These are phyloP conservation scores for Pterophyllum scalare DNA, from an alignment of 2,113 vertebrate species.

Conservation along the genomic window DNA sequence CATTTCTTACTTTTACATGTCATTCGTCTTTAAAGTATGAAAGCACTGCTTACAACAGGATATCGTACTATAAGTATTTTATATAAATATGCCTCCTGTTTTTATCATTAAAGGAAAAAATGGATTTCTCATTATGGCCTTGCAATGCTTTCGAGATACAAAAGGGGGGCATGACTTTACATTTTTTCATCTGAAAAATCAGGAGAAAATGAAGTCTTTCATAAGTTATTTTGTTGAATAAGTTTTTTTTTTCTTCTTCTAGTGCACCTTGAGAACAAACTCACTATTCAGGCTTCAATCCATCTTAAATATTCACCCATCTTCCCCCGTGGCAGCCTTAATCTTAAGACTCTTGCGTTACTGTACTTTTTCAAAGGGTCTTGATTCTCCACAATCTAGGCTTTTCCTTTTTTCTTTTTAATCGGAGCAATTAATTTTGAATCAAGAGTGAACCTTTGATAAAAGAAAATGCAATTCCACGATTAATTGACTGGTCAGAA, in stretches of 20 bases:
- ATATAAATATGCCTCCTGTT: background rate
- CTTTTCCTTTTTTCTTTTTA: slow-evolving; percentile 1
- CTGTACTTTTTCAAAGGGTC: slow-evolving; percentile 38
- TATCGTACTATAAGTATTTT: background rate
- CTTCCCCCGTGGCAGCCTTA: slow-evolving; percentile 45
- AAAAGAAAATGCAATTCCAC: slow-evolving; percentile 52
- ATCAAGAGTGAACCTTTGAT: slow-evolving; percentile 53
- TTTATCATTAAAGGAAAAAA: background rate
- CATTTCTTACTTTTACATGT: background rate
- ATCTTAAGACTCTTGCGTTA: slow-evolving; percentile 43
- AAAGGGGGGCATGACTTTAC: background rate
- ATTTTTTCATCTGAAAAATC: slow-evolving; percentile 19
- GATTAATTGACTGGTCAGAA: slow-evolving; percentile 79
- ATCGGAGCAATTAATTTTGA: slow-evolving; percentile 56
- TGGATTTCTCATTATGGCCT: background rate
- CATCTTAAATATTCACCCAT: slow-evolving; percentile 60
- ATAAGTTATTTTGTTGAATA: slow-evolving; percentile 32
- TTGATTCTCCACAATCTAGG: slow-evolving; percentile 15
- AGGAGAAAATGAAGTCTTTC: background rate
- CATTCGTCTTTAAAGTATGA: background rate
- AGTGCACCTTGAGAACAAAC: slow-evolving; percentile 36
- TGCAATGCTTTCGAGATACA: background rate
- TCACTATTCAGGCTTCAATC: slow-evolving; percentile 58
- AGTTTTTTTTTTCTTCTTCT: background rate
- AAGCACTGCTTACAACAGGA: background rate